Base-by-base conservation (phyloP, 2,888 invertebrate species). In the Anthophora plumipes region DNA sequence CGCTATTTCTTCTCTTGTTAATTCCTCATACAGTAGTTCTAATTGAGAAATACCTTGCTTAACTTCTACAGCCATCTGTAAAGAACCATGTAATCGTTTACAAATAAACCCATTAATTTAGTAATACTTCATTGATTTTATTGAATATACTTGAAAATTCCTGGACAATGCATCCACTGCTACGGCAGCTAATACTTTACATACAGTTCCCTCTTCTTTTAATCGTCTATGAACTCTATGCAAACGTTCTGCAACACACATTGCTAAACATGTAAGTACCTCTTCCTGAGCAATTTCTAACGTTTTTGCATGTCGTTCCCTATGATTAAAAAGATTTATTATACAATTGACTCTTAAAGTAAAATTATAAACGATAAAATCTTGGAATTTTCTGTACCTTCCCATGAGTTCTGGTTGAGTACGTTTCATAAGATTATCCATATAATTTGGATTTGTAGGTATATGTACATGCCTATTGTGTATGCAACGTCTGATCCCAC, bases 241-340 rank as follows among this genome's bases (percentile, higher is more conserved):
- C 63, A 99, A 95, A 76, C 98, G 95, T 92, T 98, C 98, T 92
- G 98, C 98, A 90, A 98, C 96, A 93, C 98, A 98, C 93, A 98
- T 97, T 14, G 98, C 98, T 79, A 99, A 95, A 93, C 98, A 99
- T 12, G 98, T 98, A 85, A 99, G 95, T 74, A 99, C 98, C 94
- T 99, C 98, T 94, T 98, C 98, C 94, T 99, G 98, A 88, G 98
- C 98, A 85, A 98, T 98, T 94, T 98, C 98, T 89, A 99, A 94
- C n/a, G 98, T 98, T 94, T 98, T 98, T 9, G 98, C 98, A 93
- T 99, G 98, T 74, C 98, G 95, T 93, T 98, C 98, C 81, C 98
- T 92, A 75, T 66, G 84, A 84, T 64, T 72, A 11, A n/a, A 63
- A 55, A 25, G n/a, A 37, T 20, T 52, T 11, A 25, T 68, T 20